These are phyloP conservation scores for Sander lucioperca DNA, from an alignment of 2,113 vertebrate species.

Conservation along the genomic window DNA sequence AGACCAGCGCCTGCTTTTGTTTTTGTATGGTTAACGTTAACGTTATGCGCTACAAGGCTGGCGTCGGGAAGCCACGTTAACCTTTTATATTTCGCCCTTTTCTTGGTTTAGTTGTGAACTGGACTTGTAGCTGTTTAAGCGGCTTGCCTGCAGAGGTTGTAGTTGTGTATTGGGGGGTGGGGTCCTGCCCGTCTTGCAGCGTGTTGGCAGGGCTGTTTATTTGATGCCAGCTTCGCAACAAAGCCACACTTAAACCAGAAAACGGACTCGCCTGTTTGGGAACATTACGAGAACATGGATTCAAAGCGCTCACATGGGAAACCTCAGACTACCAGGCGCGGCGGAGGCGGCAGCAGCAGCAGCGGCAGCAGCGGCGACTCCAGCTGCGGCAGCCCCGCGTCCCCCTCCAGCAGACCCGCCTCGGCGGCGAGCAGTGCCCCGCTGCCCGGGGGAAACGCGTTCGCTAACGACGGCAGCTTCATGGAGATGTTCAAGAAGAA, in stretches of 20 bases:
- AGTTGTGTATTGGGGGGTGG: background rate
- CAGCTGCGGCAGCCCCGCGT: slow-evolving; percentile 80
- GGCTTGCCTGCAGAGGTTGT: background rate
- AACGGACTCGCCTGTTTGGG: slow-evolving; percentile 5
- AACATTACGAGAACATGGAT: slow-evolving; percentile 63
- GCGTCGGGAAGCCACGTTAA: too few species aligned
- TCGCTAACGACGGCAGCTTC: slow-evolving; percentile 97
- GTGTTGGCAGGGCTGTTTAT: background rate
- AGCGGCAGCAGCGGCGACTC: slow-evolving; percentile 79
- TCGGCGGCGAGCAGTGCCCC: slow-evolving; percentile 29
- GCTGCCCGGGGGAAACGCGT: slow-evolving; percentile 85
- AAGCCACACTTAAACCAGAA: background rate
- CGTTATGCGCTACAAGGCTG: background rate
- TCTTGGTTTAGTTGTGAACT: background rate
- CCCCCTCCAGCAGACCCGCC: slow-evolving; percentile 75
- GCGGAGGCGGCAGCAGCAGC: slow-evolving; percentile 53
- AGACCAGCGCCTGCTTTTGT: slow-evolving; percentile 58
- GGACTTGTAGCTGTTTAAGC: background rate
- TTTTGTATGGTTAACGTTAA: slow-evolving; percentile 13
- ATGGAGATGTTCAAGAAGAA: slow-evolving; percentile 97
- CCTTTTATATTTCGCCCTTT: background rate
- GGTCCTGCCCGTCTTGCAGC: background rate
- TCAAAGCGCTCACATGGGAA: slow-evolving; percentile 45
- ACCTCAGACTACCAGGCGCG: background rate
- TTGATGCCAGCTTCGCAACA: background rate